Conservation (phyloP, 2,113 vertebrate genomes). For the Psittacara wagleri region DNA sequence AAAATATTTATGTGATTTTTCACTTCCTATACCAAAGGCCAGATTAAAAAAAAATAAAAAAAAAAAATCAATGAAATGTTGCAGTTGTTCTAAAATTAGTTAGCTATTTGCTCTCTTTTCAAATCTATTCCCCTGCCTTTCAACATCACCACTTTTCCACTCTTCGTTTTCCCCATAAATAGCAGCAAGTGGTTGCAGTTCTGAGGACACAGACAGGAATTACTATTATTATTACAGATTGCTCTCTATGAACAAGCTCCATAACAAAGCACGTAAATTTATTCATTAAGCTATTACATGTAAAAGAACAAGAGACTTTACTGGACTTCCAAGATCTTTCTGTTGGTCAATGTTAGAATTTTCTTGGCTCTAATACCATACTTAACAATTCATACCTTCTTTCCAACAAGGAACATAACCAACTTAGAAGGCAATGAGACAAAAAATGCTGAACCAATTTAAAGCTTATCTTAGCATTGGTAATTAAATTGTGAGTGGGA, state of each 20-base stretch:
- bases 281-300: neutral
- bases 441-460: neutral
- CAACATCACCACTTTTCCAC: neutral
- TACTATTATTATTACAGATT: neutral
- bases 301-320: neutral
- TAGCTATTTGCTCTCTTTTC: neutral
- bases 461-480: neutral
- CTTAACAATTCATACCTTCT: neutral
- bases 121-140: neutral
- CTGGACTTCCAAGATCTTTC: neutral
- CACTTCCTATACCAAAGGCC: neutral
- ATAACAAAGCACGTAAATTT: neutral
- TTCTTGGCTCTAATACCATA: neutral
- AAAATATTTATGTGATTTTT: neutral
- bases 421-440: neutral
- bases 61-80: neutral
- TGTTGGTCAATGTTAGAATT: neutral
- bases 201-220: neutral
- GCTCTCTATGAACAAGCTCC: neutral
- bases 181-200: neutral
- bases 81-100: neutral
- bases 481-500: neutral
- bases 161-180: too few relatives aligned
- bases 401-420: neutral
- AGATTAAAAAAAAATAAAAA: neutral